These are phyloP conservation scores for Tokudaia tokunoshimensis DNA, from an alignment of 2,797 vertebrate species.

Conservation along the genomic window DNA sequence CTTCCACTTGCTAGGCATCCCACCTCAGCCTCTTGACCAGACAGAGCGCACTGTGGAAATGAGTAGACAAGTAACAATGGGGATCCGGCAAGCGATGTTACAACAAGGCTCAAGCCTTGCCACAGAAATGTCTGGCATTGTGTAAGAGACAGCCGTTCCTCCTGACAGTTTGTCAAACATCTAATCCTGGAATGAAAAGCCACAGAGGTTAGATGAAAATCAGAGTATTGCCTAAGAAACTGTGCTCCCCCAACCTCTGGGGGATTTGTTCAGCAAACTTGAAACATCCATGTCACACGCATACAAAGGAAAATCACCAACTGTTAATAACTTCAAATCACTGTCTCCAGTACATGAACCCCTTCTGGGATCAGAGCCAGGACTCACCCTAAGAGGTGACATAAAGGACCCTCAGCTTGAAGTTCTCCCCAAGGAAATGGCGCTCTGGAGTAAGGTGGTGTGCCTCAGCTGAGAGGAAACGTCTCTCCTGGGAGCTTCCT, in stretches of 20 bases:
- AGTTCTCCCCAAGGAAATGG: neutral
- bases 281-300: neutral
- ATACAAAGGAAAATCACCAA: neutral
- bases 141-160: slow-evolving; percentile 48
- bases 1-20: slow-evolving; percentile 33
- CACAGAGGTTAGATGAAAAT: slow-evolving; percentile 41
- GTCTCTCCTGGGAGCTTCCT: neutral
- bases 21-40: slow-evolving; percentile 47
- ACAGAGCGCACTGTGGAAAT: neutral
- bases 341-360: neutral
- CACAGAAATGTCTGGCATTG: slow-evolving; percentile 37
- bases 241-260: neutral
- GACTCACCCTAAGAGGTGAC: neutral
- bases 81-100: neutral
- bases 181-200: slow-evolving; percentile 62
- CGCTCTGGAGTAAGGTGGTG: neutral
- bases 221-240: neutral
- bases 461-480: neutral
- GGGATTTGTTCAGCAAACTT: neutral
- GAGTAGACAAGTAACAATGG: neutral
- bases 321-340: neutral
- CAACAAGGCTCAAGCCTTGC: neutral
- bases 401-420: neutral
- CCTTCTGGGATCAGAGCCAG: neutral
- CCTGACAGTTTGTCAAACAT: neutral